These are phyloP conservation scores for Drosophila willistoni DNA, from an alignment of 1,140 invertebrate genomes.

Conservation along the genomic window DNA sequence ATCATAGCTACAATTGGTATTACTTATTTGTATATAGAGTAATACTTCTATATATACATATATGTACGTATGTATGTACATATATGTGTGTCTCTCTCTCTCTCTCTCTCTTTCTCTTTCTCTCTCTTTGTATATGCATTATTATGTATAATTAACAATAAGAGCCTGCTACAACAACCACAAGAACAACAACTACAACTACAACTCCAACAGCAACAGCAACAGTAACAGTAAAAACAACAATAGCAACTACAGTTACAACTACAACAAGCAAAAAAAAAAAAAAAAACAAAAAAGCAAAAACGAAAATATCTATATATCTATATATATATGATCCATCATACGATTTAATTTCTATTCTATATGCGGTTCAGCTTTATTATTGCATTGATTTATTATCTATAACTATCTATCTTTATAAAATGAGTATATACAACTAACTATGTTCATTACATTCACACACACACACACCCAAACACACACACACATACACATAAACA, in stretches of 20 bases:
- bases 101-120: too few species aligned
- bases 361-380: slow-evolving; percentile 84
- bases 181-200: neutral
- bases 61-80: slow-evolving; percentile 20
- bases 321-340: slow-evolving; percentile 63
- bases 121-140: slow-evolving; percentile 15
- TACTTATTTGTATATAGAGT: slow-evolving; percentile 15
- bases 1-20: slow-evolving; percentile 41
- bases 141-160: slow-evolving; percentile 10
- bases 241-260: slow-evolving; percentile 21
- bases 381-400: slow-evolving; percentile 79
- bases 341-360: slow-evolving; percentile 83
- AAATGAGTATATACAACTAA: slow-evolving; percentile 32
- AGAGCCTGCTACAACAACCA: slow-evolving; percentile 4
- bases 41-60: neutral
- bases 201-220: slow-evolving; percentile 12
- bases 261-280: slow-evolving; percentile 19
- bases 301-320: neutral
- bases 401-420: slow-evolving; percentile 55
- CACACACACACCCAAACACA: slow-evolving; percentile 22
- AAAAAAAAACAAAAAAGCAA: slow-evolving; percentile 29
- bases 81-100: slow-evolving; percentile 5
- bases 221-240: slow-evolving; percentile 12
- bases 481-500: slow-evolving; percentile 7
- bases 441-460: slow-evolving; percentile 39